Base-by-base conservation (phyloP, 2,888 invertebrate species). In the Germaria angustata region DNA sequence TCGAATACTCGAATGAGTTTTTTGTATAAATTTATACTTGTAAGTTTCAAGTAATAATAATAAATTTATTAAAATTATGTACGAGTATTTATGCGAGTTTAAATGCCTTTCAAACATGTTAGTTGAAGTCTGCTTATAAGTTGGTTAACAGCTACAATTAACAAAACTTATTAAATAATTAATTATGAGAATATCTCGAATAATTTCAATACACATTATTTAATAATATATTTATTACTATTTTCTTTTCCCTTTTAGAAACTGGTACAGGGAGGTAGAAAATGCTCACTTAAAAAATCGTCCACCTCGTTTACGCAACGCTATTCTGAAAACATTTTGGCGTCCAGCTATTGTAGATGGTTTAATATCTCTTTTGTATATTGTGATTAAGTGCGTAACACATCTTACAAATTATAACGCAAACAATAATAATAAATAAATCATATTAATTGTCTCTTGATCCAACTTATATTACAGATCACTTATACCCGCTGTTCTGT, bases 311-410 rank as follows among this genome's bases (percentile, higher is more conserved):
- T 92, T 95, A 11, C 92, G 94, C 32, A 93, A 93, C 81, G 95
- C 94, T 11, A 92, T 95, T 88, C 92, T 94, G 79, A 92, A 93
- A 83, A 93, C 95, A 32, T 95, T 95, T 90, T 94, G 94, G 93
- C 92, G 93, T 86, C 94, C 94, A 86, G 94, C 94, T 86, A 92
- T 94, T 71, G 91, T 95, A 85, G 95, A 94, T 88, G 92, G 94
- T 68, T 86, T 94, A 81, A 92, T 94, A 89, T 92, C 93, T 82
- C 87, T 94, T n/a, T 83, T 88, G 39, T 91, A 90, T 63, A 90
- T 90, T 44, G 72, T 88, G 6, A 86, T 91, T n/a, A 91, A 90
- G 91, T 91, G 44, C 1, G 68, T 69, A 36, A 28, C 20, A 63
- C 7, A 5, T 32, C 32, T 63, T 2, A 34, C 11, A 39, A 15